A percentile compares a stretch with the other conserved stretches of the same genome.
These are phyloP conservation scores for Cirrhinus mrigala DNA, from an alignment of 2,797 vertebrate species.

Conservation along the genomic window DNA sequence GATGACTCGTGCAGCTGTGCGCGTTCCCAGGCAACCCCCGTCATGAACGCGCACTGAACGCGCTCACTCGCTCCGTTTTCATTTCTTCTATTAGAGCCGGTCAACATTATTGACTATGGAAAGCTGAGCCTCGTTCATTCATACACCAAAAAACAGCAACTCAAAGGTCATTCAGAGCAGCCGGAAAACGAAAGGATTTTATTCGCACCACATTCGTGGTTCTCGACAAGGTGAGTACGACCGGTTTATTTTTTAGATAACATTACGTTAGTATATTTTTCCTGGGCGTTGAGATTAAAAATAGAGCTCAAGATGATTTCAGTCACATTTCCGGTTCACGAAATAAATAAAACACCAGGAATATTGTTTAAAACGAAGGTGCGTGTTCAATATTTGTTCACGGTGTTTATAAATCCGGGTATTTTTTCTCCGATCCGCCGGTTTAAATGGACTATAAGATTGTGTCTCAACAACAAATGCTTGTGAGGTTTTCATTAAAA, in stretches of 20 bases:
- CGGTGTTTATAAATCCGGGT: constrained; percentile 44
- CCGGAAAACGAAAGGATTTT: constrained; percentile 20
- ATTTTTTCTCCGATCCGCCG: constrained; percentile 28
- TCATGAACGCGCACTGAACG: constrained; percentile 74
- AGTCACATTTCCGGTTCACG: neutral
- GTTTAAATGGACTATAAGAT: constrained; percentile 11
- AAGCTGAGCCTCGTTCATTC: constrained; percentile 39
- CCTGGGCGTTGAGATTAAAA: constrained; percentile 15
- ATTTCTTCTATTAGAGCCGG: neutral
- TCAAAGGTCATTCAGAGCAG: neutral
- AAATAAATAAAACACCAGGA: neutral
- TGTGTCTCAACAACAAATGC: neutral
- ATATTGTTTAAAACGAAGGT: neutral
- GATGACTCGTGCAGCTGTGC: constrained; percentile 53
- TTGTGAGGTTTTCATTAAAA: neutral
- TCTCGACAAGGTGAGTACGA: constrained; percentile 53
- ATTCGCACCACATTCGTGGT: constrained; percentile 1
- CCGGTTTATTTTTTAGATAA: neutral
- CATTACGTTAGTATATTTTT: neutral
- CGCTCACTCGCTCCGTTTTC: constrained; percentile 39
- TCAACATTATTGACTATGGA: constrained; percentile 35
- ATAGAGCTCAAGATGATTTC: neutral
- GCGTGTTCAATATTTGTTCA: neutral
- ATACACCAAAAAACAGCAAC: constrained; percentile 10
- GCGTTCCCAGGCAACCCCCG: constrained; percentile 62